These are phyloP conservation scores for Megastigmus dorsalis DNA, from an alignment of 2,888 invertebrate genomes.

Conservation along the genomic window DNA sequence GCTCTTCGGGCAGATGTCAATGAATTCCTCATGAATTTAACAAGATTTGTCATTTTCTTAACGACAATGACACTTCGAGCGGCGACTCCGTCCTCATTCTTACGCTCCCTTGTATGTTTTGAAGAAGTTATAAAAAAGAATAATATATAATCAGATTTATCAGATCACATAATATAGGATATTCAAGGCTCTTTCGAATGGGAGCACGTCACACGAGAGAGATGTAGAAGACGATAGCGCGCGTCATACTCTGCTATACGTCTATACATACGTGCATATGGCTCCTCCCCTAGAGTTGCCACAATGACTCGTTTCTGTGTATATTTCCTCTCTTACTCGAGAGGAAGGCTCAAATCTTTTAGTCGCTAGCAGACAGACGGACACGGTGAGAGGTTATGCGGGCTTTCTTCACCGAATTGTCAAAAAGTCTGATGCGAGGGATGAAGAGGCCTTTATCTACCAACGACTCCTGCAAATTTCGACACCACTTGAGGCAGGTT, in stretches of 20 bases:
- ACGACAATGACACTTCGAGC: neutral
- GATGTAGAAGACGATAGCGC: constrained; percentile 12
- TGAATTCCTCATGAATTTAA: constrained; percentile 49
- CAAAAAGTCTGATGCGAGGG: neutral
- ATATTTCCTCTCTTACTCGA: neutral
- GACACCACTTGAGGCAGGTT: constrained; percentile 33
- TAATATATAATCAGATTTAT: too few species aligned
- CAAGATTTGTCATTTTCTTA: constrained; percentile 50
- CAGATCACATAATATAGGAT: neutral
- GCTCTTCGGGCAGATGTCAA: constrained; percentile 31
- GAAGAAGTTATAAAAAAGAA: neutral
- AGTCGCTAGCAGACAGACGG: neutral
- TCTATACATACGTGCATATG: neutral
- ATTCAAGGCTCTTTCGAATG: constrained; percentile 2
- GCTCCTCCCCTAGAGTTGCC: neutral
- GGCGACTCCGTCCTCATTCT: constrained; percentile 6
- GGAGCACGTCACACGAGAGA: constrained; percentile 24
- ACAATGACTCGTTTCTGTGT: neutral
- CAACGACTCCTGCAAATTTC: constrained; percentile 29
- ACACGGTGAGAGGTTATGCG: constrained; percentile 10
- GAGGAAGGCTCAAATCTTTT: constrained; percentile 12
- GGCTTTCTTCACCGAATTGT: neutral
- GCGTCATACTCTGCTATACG: constrained; percentile 6
- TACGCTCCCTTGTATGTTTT: neutral
- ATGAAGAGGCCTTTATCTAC: constrained; percentile 22